Evolutionary conservation across 2,888 invertebrate genomes (phyloP), one percentile per base, ranked within the genome.

Genomic region (Amitus sp.): DNA sequence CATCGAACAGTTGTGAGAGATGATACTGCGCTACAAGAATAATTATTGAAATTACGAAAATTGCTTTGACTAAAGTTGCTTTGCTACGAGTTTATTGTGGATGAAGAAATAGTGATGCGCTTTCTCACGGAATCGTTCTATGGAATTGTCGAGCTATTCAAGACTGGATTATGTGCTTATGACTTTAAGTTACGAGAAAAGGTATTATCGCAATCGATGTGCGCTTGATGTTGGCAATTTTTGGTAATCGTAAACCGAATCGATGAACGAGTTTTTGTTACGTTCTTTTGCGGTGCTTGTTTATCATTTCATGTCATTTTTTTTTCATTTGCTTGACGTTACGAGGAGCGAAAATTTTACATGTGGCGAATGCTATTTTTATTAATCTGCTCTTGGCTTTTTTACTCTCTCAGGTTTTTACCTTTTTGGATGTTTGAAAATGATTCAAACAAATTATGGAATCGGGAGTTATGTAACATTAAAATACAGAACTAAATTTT

Each of bases 151-250:
- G 30, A 28, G 23, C 30, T 18, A 48, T 19, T 28, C 23, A 43
- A 37, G 13, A 13, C 37, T 30, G 30, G 23, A 23, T 17, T 19
- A 12, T 19, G 48, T 45, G 49, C 49, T 33, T 20, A 28, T 42
- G 46, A 50, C 30, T 47, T 57, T 51, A 57, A 51, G 30, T 57
- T 51, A 51, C 51, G 27, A 58, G 51, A 52, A 52, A 47, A 57
- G 51, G 57, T 51, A 51, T 47, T 47, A 40, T 51, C 23, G 39
- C 39, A 20, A 9, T 55, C 30, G 40, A 34, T 37, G 37, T 37
- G 37, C n/a, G n/a, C 37, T 4, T 15, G 15, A 15, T 37, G 30
- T 30, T n/a, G 30, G 10, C 6, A 30, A 30, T 10, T n/a, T 10
- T 30, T n/a, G 15, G 12, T 15, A 37, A n/a, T 15, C 13, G 12